Percentiles rank a stretch among this genome's conserved stretches.
These are phyloP conservation scores for Gulo gulo DNA, from an alignment of 2,113 vertebrate species.

Conservation along the genomic window DNA sequence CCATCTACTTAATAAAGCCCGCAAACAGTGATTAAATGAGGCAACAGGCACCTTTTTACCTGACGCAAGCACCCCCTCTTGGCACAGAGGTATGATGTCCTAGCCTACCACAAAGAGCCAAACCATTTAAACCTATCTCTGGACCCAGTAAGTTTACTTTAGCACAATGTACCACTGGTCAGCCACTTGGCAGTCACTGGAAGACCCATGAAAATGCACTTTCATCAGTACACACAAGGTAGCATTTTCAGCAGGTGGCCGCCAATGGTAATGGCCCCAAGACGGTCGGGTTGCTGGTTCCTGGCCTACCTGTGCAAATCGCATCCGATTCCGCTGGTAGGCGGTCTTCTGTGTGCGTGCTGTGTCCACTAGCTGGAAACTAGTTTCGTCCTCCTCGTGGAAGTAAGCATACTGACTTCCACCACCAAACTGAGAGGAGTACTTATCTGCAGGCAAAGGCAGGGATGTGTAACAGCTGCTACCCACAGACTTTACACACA, in stretches of 20 bases:
- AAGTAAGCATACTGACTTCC: slow-evolving; percentile 99
- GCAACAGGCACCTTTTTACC: neutral
- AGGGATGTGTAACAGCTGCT: neutral
- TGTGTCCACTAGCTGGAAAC: slow-evolving; percentile 98
- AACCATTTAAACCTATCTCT: neutral
- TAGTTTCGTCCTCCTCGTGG: slow-evolving; percentile 97
- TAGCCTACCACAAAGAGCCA: neutral
- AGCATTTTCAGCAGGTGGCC: neutral
- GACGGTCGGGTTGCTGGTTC: neutral
- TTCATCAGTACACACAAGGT: neutral
- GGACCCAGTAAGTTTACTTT: neutral
- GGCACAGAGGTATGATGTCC: neutral
- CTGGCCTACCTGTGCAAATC: slow-evolving; percentile 93
- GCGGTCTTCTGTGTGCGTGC: slow-evolving; percentile 97
- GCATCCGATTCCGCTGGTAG: slow-evolving; percentile 98
- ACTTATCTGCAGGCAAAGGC: slow-evolving; percentile 88
- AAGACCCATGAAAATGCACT: neutral
- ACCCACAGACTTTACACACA: accelerated
- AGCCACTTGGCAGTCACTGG: neutral
- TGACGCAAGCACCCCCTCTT: neutral
- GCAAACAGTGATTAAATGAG: neutral
- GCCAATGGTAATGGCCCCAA: neutral
- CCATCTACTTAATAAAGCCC: slow-evolving; percentile 45
- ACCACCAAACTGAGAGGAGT: slow-evolving; percentile 97
- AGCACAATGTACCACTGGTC: neutral